Percentiles rank a stretch among this genome's conserved stretches.
Evolutionary conservation across 2,888 invertebrate species (phyloP).

Genomic region (Scotopteryx bipunctaria): DNA sequence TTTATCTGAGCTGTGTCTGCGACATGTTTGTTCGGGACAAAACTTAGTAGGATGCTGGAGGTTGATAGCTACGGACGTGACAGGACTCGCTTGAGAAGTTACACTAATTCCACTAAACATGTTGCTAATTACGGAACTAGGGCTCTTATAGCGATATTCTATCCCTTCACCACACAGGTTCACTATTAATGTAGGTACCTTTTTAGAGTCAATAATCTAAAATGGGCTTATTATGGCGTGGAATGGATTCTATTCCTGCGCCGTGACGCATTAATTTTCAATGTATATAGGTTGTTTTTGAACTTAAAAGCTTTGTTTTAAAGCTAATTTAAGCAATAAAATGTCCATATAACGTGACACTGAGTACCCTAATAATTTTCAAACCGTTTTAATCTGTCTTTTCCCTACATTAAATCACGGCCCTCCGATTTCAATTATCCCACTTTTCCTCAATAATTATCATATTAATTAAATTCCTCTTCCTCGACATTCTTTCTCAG

Average conservation of each 20-base stretch:
- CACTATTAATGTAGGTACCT: background rate
- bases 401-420: slow-evolving; percentile 21
- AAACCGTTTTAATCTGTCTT: slow-evolving; percentile 18
- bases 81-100: slow-evolving; percentile 28
- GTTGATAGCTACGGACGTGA: slow-evolving; percentile 35
- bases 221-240: too few species aligned
- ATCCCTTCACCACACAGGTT: background rate
- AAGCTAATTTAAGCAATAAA: background rate
- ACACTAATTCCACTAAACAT: slow-evolving; percentile 29
- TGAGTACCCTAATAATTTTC: slow-evolving; percentile 20
- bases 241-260: too few species aligned
- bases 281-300: too few species aligned
- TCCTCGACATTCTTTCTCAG: slow-evolving; percentile 35
- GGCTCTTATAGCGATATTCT: too few species aligned
- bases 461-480: slow-evolving; percentile 21
- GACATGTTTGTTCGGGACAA: slow-evolving; percentile 30
- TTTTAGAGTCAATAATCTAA: too few species aligned
- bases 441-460: slow-evolving; percentile 28
- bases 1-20: background rate
- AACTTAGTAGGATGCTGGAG: slow-evolving; percentile 24
- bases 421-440: slow-evolving; percentile 19
- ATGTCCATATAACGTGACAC: slow-evolving; percentile 16
- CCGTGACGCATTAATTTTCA: too few species aligned
- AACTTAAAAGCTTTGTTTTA: background rate
- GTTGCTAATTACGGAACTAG: slow-evolving; percentile 22